Percentiles rank a stretch among this genome's conserved stretches.
phyloP scores from a whole-genome alignment of 2,888 invertebrate species.

The Aleiodes alternator region DNA sequence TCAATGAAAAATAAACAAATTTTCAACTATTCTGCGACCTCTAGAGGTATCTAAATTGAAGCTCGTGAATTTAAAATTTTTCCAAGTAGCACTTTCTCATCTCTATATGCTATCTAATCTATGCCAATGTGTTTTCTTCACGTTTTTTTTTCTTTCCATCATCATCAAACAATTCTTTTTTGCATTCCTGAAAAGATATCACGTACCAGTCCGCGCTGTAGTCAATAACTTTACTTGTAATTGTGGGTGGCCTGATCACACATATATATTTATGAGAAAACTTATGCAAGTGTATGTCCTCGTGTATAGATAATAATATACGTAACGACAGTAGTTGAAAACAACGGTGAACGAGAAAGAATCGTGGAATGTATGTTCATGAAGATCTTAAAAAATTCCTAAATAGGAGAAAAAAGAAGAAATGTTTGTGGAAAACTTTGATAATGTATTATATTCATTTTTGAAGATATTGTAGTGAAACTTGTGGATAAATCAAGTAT shows the following conservation, averaged over 20 bases:
- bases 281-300: not conserved
- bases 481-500: not conserved
- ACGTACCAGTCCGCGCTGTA: constrained; percentile 34
- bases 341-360: constrained; percentile 14
- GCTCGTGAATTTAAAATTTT: not conserved
- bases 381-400: constrained; percentile 20
- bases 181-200: constrained; percentile 34
- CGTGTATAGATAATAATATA: constrained; percentile 20
- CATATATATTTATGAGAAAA: not conserved
- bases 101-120: constrained; percentile 8
- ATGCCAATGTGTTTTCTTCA: constrained; percentile 21
- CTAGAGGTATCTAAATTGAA: not conserved
- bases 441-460: constrained; percentile 1
- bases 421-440: not conserved
- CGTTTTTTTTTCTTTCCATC: constrained; percentile 2
- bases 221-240: constrained; percentile 26
- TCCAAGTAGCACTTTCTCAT: not conserved
- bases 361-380: not conserved
- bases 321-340: constrained; percentile 40
- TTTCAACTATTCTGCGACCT: constrained; percentile 25
- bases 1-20: not conserved
- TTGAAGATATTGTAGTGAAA: not conserved
- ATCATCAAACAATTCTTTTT: constrained; percentile 26
- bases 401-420: not conserved
- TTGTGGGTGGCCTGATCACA: constrained; percentile 26